phyloP scores from a whole-genome alignment of 2,113 vertebrate genomes.

The Deroptyus accipitrinus region DNA sequence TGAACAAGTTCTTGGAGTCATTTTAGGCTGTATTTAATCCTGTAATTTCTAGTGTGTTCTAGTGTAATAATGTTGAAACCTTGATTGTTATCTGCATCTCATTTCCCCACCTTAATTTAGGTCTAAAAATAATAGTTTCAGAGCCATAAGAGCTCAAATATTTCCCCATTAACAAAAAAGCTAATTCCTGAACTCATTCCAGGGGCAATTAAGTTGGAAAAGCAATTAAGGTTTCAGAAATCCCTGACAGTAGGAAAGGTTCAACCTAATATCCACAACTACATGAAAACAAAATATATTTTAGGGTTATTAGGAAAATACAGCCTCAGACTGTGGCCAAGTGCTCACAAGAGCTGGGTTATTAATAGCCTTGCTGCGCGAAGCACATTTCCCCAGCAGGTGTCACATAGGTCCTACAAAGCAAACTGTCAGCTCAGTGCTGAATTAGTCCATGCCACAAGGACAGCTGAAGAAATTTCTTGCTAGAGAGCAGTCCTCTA shows the following conservation, averaged over 20 bases:
- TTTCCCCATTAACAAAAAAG: slow-evolving; percentile 48
- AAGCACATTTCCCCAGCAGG: neutral
- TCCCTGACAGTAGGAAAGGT: slow-evolving; percentile 26
- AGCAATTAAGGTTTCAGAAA: slow-evolving; percentile 58
- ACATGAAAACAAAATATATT: slow-evolving; percentile 46
- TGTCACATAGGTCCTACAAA: neutral
- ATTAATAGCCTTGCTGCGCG: neutral
- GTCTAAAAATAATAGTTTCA: slow-evolving; percentile 58
- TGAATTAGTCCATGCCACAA: neutral
- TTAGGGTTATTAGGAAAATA: slow-evolving; percentile 38
- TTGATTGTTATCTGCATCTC: slow-evolving; percentile 45
- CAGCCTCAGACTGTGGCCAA: neutral
- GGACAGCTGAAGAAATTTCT: neutral
- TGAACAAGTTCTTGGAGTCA: neutral
- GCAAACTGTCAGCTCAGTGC: neutral
- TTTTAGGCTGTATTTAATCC: slow-evolving; percentile 23
- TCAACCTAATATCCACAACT: slow-evolving; percentile 11
- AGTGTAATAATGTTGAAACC: neutral
- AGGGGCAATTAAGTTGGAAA: slow-evolving; percentile 52
- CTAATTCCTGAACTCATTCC: slow-evolving; percentile 57
- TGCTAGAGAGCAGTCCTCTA: neutral
- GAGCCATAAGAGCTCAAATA: slow-evolving; percentile 32
- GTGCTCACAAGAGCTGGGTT: neutral
- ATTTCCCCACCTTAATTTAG: slow-evolving; percentile 54
- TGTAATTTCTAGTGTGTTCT: neutral